These are phyloP conservation scores for Carterocephalus palaemon DNA, from an alignment of 2,888 invertebrate species.

Conservation along the genomic window DNA sequence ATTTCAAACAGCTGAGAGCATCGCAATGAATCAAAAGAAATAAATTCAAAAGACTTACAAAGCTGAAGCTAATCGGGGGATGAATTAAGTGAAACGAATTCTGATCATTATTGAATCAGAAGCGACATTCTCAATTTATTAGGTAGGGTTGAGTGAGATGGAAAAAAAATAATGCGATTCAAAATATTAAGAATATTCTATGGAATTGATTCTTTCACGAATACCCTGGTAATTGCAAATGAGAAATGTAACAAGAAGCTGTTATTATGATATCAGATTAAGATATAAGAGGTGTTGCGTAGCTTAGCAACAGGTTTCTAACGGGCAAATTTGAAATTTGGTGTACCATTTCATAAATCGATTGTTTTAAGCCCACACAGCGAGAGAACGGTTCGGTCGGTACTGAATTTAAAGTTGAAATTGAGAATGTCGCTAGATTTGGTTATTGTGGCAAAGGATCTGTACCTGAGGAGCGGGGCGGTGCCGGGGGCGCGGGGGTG, in stretches of 20 bases:
- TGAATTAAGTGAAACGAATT: constrained; percentile 32
- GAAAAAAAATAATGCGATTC: neutral
- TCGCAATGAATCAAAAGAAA: neutral
- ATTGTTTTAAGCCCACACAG: no score
- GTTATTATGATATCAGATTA: no score
- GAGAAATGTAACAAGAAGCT: no score
- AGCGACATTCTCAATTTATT: constrained; percentile 11
- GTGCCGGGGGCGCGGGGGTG: constrained; percentile 74
- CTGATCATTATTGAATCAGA: constrained; percentile 2
- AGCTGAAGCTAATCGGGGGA: constrained; percentile 30
- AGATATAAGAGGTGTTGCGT: no score
- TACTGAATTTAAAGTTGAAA: constrained; percentile 2
- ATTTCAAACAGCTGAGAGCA: neutral
- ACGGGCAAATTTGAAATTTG: no score
- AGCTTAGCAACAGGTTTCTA: no score
- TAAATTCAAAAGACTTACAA: neutral
- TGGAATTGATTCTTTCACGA: no score
- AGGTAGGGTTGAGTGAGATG: neutral
- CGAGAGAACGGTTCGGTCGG: no score
- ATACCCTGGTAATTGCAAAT: no score
- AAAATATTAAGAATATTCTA: no score
- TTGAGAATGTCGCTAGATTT: constrained; percentile 19
- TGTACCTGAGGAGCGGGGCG: constrained; percentile 78
- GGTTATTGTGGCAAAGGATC: constrained; percentile 38
- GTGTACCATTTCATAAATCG: no score